Evolutionary conservation across 2,113 vertebrate species (phyloP).

Genomic region (Maccullochella peelii): DNA sequence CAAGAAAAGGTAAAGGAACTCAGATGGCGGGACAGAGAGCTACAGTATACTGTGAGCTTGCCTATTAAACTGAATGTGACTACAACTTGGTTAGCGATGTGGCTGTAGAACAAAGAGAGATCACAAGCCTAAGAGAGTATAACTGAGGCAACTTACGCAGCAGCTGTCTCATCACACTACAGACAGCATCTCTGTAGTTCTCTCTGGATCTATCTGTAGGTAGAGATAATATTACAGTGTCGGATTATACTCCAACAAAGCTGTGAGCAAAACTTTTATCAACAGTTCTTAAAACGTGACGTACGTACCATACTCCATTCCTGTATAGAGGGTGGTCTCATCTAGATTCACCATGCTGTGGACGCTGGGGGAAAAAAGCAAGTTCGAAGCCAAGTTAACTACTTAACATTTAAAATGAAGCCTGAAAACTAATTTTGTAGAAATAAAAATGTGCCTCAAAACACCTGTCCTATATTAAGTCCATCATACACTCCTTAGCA

Average conservation of each 20-base stretch:
- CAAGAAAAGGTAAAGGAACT: conserved; percentile 9
- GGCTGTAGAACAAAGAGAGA: neutral
- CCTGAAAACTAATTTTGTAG: neutral
- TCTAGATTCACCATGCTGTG: conserved; percentile 92
- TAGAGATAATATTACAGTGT: conserved; percentile 30
- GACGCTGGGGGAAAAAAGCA: conserved; percentile 83
- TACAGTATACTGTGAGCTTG: neutral
- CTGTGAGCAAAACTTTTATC: neutral
- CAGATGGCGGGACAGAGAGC: conserved; percentile 1
- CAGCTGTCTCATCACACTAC: conserved; percentile 90
- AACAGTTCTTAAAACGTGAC: conserved; percentile 39
- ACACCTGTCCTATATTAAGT: neutral
- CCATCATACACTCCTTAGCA: neutral
- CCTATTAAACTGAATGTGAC: neutral
- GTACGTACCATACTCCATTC: conserved; percentile 89
- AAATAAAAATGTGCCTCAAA: neutral
- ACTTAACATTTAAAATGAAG: neutral
- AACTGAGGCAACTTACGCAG: conserved; percentile 86
- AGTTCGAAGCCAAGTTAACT: neutral
- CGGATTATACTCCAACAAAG: neutral
- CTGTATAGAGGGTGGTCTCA: conserved; percentile 92
- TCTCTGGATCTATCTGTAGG: conserved; percentile 88
- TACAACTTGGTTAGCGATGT: neutral
- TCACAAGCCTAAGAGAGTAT: neutral
- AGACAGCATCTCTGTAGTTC: conserved; percentile 93